These are phyloP conservation scores for Heterotilapia buettikoferi DNA, from an alignment of 2,113 vertebrate genomes.

Conservation along the genomic window DNA sequence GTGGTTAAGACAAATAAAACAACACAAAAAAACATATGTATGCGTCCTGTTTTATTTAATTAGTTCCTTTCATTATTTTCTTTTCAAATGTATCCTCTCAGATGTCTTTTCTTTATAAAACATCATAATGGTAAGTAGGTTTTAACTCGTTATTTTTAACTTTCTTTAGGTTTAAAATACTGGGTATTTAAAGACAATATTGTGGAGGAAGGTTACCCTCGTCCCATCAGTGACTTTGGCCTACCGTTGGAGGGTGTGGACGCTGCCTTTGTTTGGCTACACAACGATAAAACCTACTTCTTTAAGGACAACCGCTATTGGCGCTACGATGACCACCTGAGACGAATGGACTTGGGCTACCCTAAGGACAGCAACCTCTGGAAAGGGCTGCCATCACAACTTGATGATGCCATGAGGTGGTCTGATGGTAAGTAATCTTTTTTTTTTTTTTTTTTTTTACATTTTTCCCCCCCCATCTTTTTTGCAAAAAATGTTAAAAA, in stretches of 20 bases:
- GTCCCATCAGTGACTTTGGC: slow-evolving; percentile 84
- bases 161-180: slow-evolving; percentile 82
- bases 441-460: background rate
- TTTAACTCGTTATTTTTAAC: background rate
- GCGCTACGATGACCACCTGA: slow-evolving; percentile 85
- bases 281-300: slow-evolving; percentile 92
- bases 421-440: slow-evolving; percentile 81
- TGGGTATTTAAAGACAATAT: slow-evolving; percentile 98
- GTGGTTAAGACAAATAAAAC: background rate
- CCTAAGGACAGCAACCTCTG: slow-evolving; percentile 82
- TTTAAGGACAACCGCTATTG: slow-evolving; percentile 91
- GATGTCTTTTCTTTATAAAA: background rate
- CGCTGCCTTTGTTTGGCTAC: slow-evolving; percentile 88
- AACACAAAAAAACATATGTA: background rate
- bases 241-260: slow-evolving; percentile 84
- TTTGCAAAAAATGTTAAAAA: background rate
- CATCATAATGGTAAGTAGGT: background rate
- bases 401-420: slow-evolving; percentile 94
- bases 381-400: slow-evolving; percentile 82
- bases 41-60: fast-evolving
- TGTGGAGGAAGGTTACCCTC: slow-evolving; percentile 90
- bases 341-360: slow-evolving; percentile 87
- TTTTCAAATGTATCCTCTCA: background rate
- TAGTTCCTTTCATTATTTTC: background rate
- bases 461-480: background rate